phyloP scores from a whole-genome alignment of 2,888 invertebrate species.

The Stenolophus ochropezus region DNA sequence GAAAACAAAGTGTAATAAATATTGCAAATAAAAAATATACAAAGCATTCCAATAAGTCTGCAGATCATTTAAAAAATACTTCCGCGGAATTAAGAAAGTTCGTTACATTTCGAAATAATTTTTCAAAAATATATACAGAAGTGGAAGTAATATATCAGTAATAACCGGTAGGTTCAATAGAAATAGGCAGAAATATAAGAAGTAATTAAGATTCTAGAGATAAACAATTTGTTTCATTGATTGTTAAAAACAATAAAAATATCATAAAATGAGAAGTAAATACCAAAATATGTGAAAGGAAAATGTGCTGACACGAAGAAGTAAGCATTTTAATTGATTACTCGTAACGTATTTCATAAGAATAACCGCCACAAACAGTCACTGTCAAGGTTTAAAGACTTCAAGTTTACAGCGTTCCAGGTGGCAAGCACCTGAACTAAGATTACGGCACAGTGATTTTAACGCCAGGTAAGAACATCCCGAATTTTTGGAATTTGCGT shows the following conservation, averaged over 20 bases:
- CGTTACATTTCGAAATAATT: too few species aligned
- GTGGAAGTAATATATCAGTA: too few species aligned
- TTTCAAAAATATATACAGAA: too few species aligned
- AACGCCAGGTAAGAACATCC: slow-evolving; percentile 14
- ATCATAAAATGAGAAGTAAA: background rate
- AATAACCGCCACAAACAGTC: slow-evolving; percentile 3
- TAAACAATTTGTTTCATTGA: too few species aligned
- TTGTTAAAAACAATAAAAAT: background rate
- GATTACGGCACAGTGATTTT: slow-evolving; percentile 18
- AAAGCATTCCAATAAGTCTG: background rate
- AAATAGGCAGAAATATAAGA: too few species aligned
- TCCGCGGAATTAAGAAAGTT: too few species aligned
- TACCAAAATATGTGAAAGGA: background rate
- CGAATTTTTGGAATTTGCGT: slow-evolving; percentile 34
- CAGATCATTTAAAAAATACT: too few species aligned
- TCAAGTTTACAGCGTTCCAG: background rate
- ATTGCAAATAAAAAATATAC: background rate
- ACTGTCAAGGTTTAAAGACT: slow-evolving; percentile 3
- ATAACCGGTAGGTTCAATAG: too few species aligned
- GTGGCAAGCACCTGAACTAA: slow-evolving; percentile 26
- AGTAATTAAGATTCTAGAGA: too few species aligned
- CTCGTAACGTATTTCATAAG: slow-evolving; percentile 10
- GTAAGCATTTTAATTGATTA: slow-evolving; percentile 3
- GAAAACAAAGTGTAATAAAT: background rate
- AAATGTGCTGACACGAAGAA: background rate